Base-by-base conservation (phyloP, 2,113 vertebrate species). In the Psilopsiagon aurifrons region DNA sequence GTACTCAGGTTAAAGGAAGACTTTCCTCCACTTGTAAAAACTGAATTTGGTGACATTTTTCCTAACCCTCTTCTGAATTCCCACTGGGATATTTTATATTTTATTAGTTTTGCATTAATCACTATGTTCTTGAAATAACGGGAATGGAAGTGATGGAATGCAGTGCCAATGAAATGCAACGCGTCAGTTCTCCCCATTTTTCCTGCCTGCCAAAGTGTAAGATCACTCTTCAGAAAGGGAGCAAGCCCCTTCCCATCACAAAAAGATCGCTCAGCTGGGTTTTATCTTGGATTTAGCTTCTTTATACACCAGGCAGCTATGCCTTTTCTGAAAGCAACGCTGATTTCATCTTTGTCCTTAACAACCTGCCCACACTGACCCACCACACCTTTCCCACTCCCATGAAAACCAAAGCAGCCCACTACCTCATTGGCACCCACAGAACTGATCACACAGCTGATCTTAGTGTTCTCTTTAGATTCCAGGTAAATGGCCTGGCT, bases 401-500 rank as follows among this genome's bases (percentile, higher is more conserved):
- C 13, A 39, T 2, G 10, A 67, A 11, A 60, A 74, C 19, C 33
- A 81, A 79, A 78, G 47, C 70, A 73, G 43, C 20, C 24, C 43
- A 57, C 35, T 97, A 99, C 99, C 99, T 99, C 99, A 6, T 99
- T 99, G 97, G 99, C 99, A 5, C 99, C 99, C 33, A 99, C 99
- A 22, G 99, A 99, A 89, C 99, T 99, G 98, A 99, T 99, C 93
- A 99, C 99, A 68, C 99, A 99, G 98, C 99, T 99, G 96, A 99
- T 99, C 97, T 99, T 99, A 35, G 99, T 99, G 97, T 99, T 99
- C 94, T 99, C 99, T 95, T 99, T 99, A 12, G 99, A 99, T 96
- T 99, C 99, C 97, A 99, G 94, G 88, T 99, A 99, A 97, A 99
- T 99, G 88, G 99, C 99, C 91, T 99, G 99, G 94, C 99, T 99